Conservation (phyloP, 1,140 invertebrate genomes). For the Cataglyphis hispanica region DNA sequence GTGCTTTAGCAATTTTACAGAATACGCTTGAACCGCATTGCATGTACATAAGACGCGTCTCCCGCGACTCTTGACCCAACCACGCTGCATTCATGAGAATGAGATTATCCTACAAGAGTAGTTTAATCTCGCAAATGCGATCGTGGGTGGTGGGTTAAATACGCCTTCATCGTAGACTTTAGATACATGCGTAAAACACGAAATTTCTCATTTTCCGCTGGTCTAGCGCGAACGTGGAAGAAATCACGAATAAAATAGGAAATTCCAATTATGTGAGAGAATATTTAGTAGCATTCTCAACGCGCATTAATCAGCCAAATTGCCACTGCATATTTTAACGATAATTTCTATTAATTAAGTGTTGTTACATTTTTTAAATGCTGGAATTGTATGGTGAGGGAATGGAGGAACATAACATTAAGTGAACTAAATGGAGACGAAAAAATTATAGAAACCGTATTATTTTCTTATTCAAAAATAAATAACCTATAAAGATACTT, state of each 20-base stretch:
- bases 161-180: not conserved
- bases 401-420: not conserved
- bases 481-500: not conserved
- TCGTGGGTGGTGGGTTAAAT: conserved; percentile 10
- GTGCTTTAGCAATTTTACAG: not conserved
- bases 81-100: conserved; percentile 29
- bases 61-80: conserved; percentile 10
- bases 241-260: conserved; percentile 16
- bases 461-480: not conserved
- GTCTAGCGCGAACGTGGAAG: not conserved
- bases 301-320: conserved; percentile 30
- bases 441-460: not conserved
- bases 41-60: conserved; percentile 7
- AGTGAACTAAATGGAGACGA: not conserved
- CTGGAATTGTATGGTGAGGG: not conserved
- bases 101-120: conserved; percentile 63
- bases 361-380: not conserved
- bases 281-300: conserved; percentile 51
- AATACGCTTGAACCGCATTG: conserved; percentile 27
- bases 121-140: conserved; percentile 66
- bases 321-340: not conserved
- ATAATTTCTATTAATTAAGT: conserved; percentile 30
- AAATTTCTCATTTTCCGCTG: conserved; percentile 51
- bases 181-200: conserved; percentile 19
- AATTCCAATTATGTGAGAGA: conserved; percentile 52